A percentile compares a stretch with the other conserved stretches of the same genome.
Conservation (phyloP, 1,140 invertebrate species). For the Atta cephalotes region DNA sequence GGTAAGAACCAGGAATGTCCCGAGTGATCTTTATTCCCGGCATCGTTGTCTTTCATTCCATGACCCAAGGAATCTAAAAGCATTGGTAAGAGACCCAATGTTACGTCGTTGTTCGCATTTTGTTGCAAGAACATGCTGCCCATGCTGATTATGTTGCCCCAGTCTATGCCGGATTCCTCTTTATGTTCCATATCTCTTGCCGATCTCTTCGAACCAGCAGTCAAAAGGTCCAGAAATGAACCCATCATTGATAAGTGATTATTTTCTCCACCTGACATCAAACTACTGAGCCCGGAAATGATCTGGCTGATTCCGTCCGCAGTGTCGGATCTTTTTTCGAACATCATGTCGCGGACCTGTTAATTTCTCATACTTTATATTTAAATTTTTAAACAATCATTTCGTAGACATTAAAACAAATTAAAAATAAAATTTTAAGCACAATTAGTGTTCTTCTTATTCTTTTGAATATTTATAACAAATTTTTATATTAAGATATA, state of each 20-base stretch:
- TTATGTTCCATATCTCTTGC: constrained; percentile 72
- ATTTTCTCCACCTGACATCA: constrained; percentile 84
- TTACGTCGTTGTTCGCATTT: constrained; percentile 85
- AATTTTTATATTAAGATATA: background rate
- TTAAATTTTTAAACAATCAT: background rate
- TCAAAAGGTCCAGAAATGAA: constrained; percentile 85
- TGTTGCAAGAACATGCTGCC: constrained; percentile 88
- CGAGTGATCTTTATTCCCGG: constrained; percentile 89
- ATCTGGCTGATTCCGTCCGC: constrained; percentile 78
- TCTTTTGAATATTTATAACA: background rate
- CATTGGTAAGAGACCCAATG: constrained; percentile 89
- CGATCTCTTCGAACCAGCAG: constrained; percentile 73
- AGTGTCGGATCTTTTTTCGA: constrained; percentile 70
- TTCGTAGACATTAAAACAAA: background rate
- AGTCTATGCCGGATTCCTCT: constrained; percentile 82
- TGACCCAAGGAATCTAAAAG: constrained; percentile 87
- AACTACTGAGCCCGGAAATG: constrained; percentile 85
- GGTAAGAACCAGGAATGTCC: constrained; percentile 91
- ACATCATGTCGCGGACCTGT: constrained; percentile 75
- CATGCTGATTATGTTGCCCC: constrained; percentile 88
- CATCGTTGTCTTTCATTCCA: constrained; percentile 79
- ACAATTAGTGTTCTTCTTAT: constrained; percentile 1
- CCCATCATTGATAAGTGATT: constrained; percentile 86
- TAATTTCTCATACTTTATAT: constrained; percentile 13
- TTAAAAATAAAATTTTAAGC: constrained; percentile 8